Evolutionary conservation across 1,140 invertebrate species (phyloP).

Genomic region (Eumeta japonica): DNA sequence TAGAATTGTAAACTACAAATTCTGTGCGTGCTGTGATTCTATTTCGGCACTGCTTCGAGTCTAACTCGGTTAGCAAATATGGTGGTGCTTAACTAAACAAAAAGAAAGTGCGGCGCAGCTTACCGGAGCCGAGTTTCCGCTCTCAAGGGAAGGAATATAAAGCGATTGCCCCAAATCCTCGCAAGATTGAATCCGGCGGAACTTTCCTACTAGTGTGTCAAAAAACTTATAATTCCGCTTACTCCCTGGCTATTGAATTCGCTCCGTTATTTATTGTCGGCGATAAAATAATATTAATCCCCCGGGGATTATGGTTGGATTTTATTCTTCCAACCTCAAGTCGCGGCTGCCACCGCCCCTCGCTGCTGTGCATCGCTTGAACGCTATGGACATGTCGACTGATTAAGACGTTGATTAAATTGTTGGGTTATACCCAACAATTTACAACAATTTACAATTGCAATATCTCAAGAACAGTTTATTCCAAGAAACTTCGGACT

Average conservation of each 20-base stretch:
- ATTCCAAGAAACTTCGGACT: too few relatives aligned
- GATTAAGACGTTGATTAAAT: too few relatives aligned
- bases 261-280: constrained; percentile 51
- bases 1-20: too few relatives aligned
- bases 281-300: constrained; percentile 58
- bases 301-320: constrained; percentile 45
- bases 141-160: constrained; percentile 28
- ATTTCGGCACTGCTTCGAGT: too few relatives aligned
- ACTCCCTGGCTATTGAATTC: constrained; percentile 44
- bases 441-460: too few relatives aligned
- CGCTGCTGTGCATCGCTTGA: too few relatives aligned
- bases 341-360: too few relatives aligned
- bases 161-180: constrained; percentile 37
- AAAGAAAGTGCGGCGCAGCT: not conserved
- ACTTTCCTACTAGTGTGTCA: constrained; percentile 45
- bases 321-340: constrained; percentile 40
- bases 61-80: constrained; percentile 15
- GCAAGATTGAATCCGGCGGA: constrained; percentile 45
- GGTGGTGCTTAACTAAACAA: not conserved
- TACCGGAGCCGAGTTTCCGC: constrained; percentile 8
- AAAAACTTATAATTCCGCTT: constrained; percentile 51
- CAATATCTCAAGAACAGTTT: too few relatives aligned
- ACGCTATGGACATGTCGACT: too few relatives aligned
- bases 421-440: too few relatives aligned
- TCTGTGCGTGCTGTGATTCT: too few relatives aligned